Conservation (phyloP, 2,113 vertebrate species). For the Psettodes erumei region DNA sequence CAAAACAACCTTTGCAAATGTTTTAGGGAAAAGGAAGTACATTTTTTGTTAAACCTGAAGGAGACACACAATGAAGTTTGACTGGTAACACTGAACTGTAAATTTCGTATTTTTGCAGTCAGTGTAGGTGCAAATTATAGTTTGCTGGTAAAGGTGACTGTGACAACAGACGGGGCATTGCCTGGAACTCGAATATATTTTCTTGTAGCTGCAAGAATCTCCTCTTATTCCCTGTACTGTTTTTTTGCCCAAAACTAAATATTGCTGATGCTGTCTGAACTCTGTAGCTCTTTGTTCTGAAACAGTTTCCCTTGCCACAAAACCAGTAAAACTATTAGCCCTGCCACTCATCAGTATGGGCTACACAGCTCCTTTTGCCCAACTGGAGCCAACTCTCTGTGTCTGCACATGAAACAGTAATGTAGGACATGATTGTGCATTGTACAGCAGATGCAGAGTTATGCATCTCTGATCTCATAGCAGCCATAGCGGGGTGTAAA, state of each 20-base stretch:
- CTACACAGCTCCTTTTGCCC: background rate
- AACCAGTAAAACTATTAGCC: background rate
- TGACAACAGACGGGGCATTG: background rate
- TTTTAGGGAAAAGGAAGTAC: background rate
- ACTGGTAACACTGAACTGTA: background rate
- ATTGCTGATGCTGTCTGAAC: background rate
- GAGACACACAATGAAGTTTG: background rate
- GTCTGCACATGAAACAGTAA: background rate
- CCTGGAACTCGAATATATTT: background rate
- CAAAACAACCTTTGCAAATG: background rate
- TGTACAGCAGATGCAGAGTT: conserved; percentile 1
- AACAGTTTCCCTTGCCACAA: background rate
- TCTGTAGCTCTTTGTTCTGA: background rate
- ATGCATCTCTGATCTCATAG: background rate
- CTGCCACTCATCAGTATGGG: background rate
- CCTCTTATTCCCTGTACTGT: background rate
- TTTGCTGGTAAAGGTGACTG: background rate
- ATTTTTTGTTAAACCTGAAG: too few species aligned
- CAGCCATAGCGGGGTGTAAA: background rate
- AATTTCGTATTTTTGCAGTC: too few species aligned
- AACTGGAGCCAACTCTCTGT: background rate
- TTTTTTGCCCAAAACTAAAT: background rate
- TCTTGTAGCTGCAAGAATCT: background rate
- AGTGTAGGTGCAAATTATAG: background rate
- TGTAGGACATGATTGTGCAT: background rate